A percentile compares a stretch with the other conserved stretches of the same genome.
Evolutionary conservation across 2,113 vertebrate genomes (phyloP).

Genomic region (Bufo gargarizans): DNA sequence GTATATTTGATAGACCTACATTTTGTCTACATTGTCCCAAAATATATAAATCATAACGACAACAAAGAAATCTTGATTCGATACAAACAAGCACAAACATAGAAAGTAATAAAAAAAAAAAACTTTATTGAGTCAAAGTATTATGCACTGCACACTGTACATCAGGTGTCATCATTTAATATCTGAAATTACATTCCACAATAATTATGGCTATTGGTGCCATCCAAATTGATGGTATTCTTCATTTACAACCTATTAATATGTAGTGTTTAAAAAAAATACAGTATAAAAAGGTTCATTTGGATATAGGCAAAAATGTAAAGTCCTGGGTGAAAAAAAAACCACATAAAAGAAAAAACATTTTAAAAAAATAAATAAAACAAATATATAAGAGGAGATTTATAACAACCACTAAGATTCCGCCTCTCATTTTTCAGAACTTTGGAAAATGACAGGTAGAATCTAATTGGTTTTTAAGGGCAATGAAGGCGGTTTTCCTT

Average conservation of each 20-base stretch:
- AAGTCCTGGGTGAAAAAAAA: background rate
- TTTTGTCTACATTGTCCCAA: too few species aligned
- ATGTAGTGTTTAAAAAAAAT: constrained; percentile 24
- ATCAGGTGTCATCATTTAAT: constrained; percentile 52
- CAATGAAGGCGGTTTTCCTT: too few species aligned
- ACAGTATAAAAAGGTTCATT: constrained; percentile 44
- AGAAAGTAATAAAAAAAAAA: constrained; percentile 48
- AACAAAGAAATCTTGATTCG: background rate
- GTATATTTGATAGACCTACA: too few species aligned
- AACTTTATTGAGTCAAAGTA: constrained; percentile 51
- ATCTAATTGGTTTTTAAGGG: too few species aligned
- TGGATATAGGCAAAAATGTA: constrained; percentile 15
- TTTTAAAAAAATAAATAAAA: background rate
- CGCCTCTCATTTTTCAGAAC: too few species aligned
- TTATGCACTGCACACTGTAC: constrained; percentile 59
- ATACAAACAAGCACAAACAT: constrained; percentile 22
- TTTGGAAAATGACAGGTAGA: too few species aligned
- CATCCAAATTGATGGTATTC: constrained; percentile 53
- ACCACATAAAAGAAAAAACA: background rate
- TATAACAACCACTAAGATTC: too few species aligned
- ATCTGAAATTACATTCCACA: constrained; percentile 58
- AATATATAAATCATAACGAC: background rate
- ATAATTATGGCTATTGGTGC: constrained; percentile 57
- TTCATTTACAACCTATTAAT: constrained; percentile 39
- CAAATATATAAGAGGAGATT: too few species aligned